These are phyloP conservation scores for Pachyramphus minor DNA, from an alignment of 2,113 vertebrate genomes.

Conservation along the genomic window DNA sequence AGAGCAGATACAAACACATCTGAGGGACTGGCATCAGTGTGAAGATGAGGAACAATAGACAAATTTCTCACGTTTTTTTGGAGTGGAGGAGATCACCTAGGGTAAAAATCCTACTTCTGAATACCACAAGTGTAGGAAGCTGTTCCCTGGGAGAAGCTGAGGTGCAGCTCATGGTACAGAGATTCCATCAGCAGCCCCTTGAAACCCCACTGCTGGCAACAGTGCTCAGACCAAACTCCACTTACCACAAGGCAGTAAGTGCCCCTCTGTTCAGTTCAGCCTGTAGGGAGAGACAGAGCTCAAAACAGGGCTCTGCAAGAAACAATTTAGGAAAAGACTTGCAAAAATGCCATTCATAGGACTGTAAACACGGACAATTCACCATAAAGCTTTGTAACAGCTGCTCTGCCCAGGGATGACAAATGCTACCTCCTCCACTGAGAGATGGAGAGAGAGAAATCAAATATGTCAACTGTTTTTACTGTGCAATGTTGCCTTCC, in stretches of 20 bases:
- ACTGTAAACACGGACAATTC: background rate
- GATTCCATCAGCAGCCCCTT: background rate
- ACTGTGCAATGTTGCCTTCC: background rate
- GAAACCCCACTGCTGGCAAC: background rate
- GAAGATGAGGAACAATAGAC: background rate
- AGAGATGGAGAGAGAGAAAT: conserved; percentile 14
- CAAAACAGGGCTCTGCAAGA: background rate
- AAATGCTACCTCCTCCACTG: background rate
- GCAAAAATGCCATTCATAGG: background rate
- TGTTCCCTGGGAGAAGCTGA: background rate
- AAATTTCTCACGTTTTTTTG: background rate
- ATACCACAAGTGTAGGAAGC: background rate
- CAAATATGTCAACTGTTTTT: conserved; percentile 3
- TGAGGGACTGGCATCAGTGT: background rate
- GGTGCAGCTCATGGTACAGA: background rate
- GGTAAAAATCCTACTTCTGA: background rate
- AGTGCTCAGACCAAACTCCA: background rate
- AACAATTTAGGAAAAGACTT: background rate
- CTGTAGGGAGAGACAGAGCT: background rate
- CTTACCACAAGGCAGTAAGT: accelerated
- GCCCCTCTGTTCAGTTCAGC: background rate
- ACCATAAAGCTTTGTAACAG: background rate
- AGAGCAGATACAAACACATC: background rate
- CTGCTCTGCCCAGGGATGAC: background rate
- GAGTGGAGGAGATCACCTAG: background rate